Percentiles rank a stretch among this genome's conserved stretches.
Conservation (phyloP, 2,113 vertebrate species). For the Aegithalos caudatus region DNA sequence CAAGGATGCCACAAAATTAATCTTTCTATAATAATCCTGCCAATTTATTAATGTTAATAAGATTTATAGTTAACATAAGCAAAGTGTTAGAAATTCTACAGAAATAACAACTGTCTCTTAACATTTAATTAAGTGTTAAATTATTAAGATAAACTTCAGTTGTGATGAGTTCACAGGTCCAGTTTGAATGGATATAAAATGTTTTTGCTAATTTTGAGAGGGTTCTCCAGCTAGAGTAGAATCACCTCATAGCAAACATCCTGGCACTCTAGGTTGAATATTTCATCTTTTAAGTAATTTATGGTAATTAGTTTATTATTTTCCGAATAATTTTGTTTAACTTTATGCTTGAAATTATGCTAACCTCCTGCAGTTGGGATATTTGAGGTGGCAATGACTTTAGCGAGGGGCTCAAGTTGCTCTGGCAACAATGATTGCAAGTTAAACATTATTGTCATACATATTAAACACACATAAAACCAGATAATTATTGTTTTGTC, state of each 20-base stretch:
- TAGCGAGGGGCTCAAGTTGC: background rate
- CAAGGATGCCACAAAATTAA: conserved; percentile 27
- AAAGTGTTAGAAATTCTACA: background rate
- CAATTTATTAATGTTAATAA: conserved; percentile 5
- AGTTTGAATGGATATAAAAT: background rate
- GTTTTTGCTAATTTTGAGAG: background rate
- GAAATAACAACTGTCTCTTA: conserved; percentile 20
- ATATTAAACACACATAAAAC: background rate
- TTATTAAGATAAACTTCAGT: background rate
- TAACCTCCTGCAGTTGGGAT: background rate
- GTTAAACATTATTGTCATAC: background rate
- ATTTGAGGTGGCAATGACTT: background rate
- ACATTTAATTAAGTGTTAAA: background rate
- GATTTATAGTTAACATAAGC: background rate
- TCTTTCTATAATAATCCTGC: conserved; percentile 1
- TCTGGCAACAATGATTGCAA: background rate
- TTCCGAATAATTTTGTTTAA: background rate
- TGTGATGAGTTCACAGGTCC: background rate
- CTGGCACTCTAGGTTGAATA: background rate
- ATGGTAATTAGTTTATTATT: background rate
- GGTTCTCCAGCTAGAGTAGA: background rate
- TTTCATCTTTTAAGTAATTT: background rate
- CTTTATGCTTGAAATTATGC: background rate
- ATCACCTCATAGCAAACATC: background rate
- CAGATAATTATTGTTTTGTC: background rate